Evolutionary conservation across 2,113 vertebrate genomes (phyloP).

Genomic region (Oreochromis niloticus): DNA sequence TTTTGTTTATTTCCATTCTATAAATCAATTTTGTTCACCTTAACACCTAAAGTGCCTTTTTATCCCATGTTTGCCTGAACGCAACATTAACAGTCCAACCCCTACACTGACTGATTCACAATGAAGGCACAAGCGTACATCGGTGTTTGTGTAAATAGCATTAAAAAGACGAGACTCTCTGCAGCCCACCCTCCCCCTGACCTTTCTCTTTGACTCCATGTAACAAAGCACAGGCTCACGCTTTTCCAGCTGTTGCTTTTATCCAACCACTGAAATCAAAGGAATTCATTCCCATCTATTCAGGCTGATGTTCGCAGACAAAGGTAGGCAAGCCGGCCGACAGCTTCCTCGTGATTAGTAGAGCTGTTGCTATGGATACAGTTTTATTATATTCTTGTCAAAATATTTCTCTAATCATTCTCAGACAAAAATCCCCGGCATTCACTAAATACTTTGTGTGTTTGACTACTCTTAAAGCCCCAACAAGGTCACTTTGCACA

Average conservation of each 20-base stretch:
- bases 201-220: neutral
- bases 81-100: neutral
- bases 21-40: neutral
- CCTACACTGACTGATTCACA: neutral
- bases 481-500: slow-evolving; percentile 18
- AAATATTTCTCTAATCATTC: neutral
- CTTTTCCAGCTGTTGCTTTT: neutral
- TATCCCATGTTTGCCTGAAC: neutral
- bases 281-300: slow-evolving; percentile 26
- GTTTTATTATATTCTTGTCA: slow-evolving; percentile 14
- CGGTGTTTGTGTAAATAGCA: neutral
- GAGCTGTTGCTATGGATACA: slow-evolving; percentile 39
- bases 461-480: neutral
- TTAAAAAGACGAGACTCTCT: neutral
- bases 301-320: slow-evolving; percentile 3
- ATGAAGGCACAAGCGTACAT: neutral
- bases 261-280: slow-evolving; percentile 28
- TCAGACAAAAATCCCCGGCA: neutral
- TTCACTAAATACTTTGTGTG: slow-evolving; percentile 3
- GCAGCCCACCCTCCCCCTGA: neutral
- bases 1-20: neutral
- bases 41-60: neutral
- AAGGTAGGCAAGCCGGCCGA: neutral
- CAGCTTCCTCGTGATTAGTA: slow-evolving; percentile 15
- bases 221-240: neutral